These are phyloP conservation scores for Pteria penguin DNA, from an alignment of 2,888 invertebrate species.

Conservation along the genomic window DNA sequence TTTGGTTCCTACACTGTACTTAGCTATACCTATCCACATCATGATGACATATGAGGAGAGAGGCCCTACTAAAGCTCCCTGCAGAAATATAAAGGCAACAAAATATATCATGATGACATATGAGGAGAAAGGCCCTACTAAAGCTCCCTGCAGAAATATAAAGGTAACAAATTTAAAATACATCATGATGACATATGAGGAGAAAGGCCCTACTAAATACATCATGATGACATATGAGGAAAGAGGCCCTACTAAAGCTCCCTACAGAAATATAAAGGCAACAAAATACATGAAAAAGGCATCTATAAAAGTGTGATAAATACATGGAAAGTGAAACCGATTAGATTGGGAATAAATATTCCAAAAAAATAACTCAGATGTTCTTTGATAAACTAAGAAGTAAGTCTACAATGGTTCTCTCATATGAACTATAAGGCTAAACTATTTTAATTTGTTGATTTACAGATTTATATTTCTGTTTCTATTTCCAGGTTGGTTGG, in stretches of 20 bases:
- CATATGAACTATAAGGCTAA: no score
- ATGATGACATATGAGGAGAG: conserved; percentile 12
- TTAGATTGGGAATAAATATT: no score
- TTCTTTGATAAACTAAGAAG: no score
- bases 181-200: conserved; percentile 18
- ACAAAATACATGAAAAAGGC: no score
- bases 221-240: conserved; percentile 16
- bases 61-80: conserved; percentile 32
- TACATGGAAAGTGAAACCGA: no score
- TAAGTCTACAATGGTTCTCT: no score
- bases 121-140: conserved; percentile 14
- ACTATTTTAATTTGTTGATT: no score
- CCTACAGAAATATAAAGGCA: conserved; percentile 5
- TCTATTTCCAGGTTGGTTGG: no score
- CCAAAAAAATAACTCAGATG: no score
- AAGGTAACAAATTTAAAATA: no score
- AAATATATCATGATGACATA: conserved; percentile 21
- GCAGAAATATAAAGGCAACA: neutral
- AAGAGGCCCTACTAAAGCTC: conserved; percentile 23
- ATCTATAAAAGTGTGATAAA: no score
- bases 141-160: conserved; percentile 24
- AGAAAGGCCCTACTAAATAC: conserved; percentile 18
- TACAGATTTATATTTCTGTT: no score
- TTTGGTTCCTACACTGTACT: conserved; percentile 27
- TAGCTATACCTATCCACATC: conserved; percentile 34